These are phyloP conservation scores for Tachina fera DNA, from an alignment of 2,888 invertebrate species.

Conservation along the genomic window DNA sequence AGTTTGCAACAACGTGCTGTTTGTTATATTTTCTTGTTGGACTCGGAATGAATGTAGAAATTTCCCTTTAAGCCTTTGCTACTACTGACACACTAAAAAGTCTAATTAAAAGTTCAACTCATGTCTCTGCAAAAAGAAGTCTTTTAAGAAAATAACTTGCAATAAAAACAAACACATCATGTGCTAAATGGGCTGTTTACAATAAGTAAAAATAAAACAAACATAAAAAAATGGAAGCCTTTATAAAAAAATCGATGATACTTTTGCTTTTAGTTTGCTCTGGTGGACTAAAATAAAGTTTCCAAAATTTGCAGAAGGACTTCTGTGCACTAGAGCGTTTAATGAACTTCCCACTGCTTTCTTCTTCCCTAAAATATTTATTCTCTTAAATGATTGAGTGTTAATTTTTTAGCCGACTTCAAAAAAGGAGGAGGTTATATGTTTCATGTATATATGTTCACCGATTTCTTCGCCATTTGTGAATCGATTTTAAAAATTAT, in stretches of 20 bases:
- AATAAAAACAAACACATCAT: constrained; percentile 38
- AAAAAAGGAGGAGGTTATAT: too few species aligned
- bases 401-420: too few species aligned
- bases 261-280: constrained; percentile 18
- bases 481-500: too few species aligned
- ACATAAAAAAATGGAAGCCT: neutral
- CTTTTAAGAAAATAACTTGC: constrained; percentile 46
- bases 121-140: constrained; percentile 52
- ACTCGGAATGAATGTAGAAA: constrained; percentile 24
- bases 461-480: too few species aligned
- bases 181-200: constrained; percentile 21
- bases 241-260: constrained; percentile 33
- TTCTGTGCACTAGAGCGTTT: too few species aligned
- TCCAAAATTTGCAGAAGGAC: too few species aligned
- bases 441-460: too few species aligned
- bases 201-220: constrained; percentile 12
- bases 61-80: constrained; percentile 35
- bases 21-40: constrained; percentile 34
- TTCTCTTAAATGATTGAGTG: too few species aligned
- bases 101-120: constrained; percentile 77
- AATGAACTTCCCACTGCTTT: too few species aligned
- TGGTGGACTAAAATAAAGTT: neutral
- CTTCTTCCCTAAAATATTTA: too few species aligned
- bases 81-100: constrained; percentile 79
- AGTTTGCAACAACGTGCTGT: constrained; percentile 51